phyloP scores from a whole-genome alignment of 2,797 vertebrate genomes.

The Thaleichthys pacificus region DNA sequence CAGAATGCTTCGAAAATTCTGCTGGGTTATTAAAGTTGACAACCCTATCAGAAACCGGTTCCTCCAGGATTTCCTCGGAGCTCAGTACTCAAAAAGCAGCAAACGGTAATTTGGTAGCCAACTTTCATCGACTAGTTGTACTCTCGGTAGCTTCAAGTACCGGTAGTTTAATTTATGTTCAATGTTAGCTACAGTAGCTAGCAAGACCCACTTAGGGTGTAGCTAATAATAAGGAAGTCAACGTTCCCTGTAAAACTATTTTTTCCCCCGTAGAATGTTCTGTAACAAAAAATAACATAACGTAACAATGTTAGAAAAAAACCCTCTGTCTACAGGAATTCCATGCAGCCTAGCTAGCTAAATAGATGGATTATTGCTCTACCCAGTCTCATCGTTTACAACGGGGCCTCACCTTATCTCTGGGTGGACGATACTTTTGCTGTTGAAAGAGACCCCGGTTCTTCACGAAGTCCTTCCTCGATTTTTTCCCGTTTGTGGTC shows the following conservation, averaged over 20 bases:
- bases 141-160: neutral
- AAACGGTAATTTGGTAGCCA: too few species aligned
- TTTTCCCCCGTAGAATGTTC: too few species aligned
- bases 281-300: too few species aligned
- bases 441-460: constrained; percentile 66
- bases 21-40: neutral
- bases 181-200: neutral
- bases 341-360: neutral
- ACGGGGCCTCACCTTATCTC: constrained; percentile 76
- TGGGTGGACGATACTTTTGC: constrained; percentile 63
- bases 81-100: too few species aligned
- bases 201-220: neutral
- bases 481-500: constrained; percentile 56
- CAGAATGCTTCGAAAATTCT: neutral
- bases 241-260: neutral
- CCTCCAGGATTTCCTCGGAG: neutral
- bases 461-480: constrained; percentile 76
- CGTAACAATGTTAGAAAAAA: too few species aligned
- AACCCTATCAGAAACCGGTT: neutral
- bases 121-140: neutral
- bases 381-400: constrained; percentile 13
- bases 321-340: neutral
- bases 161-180: neutral
- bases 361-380: neutral
- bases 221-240: neutral